Conservation (phyloP, 2,888 invertebrate genomes). For the Philhelius pedissequus region DNA sequence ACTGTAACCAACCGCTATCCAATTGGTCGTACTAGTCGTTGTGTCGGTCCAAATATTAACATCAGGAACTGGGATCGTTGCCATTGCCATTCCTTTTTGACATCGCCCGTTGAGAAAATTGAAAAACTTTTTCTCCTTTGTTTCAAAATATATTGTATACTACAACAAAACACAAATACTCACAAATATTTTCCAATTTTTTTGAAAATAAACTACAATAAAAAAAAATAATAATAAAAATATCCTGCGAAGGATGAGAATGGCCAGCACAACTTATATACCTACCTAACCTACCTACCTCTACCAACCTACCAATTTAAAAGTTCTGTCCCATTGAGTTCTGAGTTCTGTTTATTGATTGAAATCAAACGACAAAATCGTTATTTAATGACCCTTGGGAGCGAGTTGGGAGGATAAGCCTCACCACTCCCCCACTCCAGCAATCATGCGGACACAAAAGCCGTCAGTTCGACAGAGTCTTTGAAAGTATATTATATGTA, state of each 20-base stretch:
- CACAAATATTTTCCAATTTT: conserved; percentile 18
- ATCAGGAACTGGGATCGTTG: neutral
- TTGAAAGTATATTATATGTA: neutral
- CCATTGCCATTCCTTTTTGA: neutral
- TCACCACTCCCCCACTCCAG: neutral
- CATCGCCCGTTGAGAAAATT: conserved; percentile 55
- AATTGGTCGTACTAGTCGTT: conserved; percentile 31
- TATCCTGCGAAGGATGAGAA: neutral
- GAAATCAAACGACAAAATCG: conserved; percentile 68
- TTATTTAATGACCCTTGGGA: conserved; percentile 66
- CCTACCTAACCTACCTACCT: neutral
- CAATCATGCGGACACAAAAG: neutral
- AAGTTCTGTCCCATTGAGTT: conserved; percentile 67
- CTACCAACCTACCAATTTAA: conserved; percentile 44
- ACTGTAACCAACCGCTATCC: conserved; percentile 63
- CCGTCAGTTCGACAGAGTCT: neutral
- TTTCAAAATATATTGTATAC: conserved; percentile 15
- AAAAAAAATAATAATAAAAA: neutral
- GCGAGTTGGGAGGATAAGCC: conserved; percentile 5
- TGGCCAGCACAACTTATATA: neutral
- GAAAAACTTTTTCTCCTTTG: conserved; percentile 66
- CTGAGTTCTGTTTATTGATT: conserved; percentile 68
- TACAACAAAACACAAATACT: conserved; percentile 1
- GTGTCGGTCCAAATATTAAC: conserved; percentile 40
- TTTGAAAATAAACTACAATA: conserved; percentile 3